Evolutionary conservation across 1,140 invertebrate genomes (phyloP).

Genomic region (Brachionus angularis): DNA sequence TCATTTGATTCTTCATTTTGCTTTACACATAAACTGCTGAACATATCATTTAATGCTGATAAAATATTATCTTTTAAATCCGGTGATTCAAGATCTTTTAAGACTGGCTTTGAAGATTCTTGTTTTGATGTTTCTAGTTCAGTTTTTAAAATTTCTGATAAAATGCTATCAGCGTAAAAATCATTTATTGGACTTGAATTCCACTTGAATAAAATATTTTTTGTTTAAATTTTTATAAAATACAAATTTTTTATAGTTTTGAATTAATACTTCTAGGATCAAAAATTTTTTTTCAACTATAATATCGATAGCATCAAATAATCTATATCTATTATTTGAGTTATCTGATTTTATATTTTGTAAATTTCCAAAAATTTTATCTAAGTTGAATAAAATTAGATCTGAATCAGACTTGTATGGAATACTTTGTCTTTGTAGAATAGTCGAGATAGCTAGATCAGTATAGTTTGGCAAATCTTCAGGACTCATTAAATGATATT

Average conservation of each 20-base stretch:
- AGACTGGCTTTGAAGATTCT: background rate
- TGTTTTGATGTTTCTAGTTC: constrained; percentile 47
- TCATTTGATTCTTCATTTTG: background rate
- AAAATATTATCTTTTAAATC: constrained; percentile 4
- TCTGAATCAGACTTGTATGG: constrained; percentile 68
- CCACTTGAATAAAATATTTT: constrained; percentile 67
- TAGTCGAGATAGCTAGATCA: constrained; percentile 83
- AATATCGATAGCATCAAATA: constrained; percentile 70
- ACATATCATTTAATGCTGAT: constrained; percentile 19
- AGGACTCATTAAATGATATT: constrained; percentile 88
- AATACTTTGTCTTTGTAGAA: constrained; percentile 82
- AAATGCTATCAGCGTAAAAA: constrained; percentile 92
- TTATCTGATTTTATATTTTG: no score
- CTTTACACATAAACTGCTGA: background rate
- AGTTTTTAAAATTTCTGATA: constrained; percentile 64
- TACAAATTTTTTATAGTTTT: constrained; percentile 28
- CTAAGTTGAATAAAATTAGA: background rate
- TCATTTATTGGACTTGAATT: constrained; percentile 86
- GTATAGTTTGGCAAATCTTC: constrained; percentile 89
- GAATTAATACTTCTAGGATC: constrained; percentile 76
- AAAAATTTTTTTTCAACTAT: constrained; percentile 77
- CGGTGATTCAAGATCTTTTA: background rate
- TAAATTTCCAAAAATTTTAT: constrained; percentile 8
- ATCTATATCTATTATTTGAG: background rate
- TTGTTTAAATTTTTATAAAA: background rate